Evolutionary conservation across 2,797 vertebrate genomes (phyloP), one percentile per base, ranked within the genome.

Genomic region (Melanotaenia trifasciata): DNA sequence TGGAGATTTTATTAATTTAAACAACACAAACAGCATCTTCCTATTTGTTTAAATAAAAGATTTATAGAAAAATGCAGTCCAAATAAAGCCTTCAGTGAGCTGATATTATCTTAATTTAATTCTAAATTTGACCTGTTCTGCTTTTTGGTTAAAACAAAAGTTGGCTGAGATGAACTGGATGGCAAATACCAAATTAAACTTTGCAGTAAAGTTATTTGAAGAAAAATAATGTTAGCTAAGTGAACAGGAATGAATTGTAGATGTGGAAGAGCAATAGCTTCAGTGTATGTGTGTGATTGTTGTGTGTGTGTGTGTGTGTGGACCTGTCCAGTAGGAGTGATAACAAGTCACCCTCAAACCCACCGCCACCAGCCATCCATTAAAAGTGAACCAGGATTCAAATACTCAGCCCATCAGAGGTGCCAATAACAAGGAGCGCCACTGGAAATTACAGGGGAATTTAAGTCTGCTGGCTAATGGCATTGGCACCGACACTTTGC

Each of bases 381-480:
- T 93, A 92, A 84, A 83, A 81, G 87, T 83, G 84, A 90, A 93
- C 87, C 88, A 77, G 87, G 83, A 91, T 90, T 92, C 89, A 90
- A 92, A 93, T 86, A 91, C 87, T 88, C 76, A 22, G 80, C 87
- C 88, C 86, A 89, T 93, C 94, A 89, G 84, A 92, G 89, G 85
- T 92, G 93, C 92, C 94, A 90, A 93, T 93, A 94, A 92, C 82
- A 69, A 89, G 84, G 70, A 91, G 87, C 83, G 53, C 91, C 78
- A 74, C 81, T 81, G 93, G 93, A 94, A 94, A 94, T 93, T 93
- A 94, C 90, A 89, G 88, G 82, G 89, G 90, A 90, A 87, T 94
- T 90, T 90, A 91, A 89, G 90, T 91, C 89, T 85, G 81, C 90
- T 53, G 35, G 84, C 88, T 86, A 89, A 93, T 91, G 85, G 91